Evolutionary conservation across 2,113 vertebrate genomes (phyloP), one percentile per base, ranked within the genome.

Genomic region (Ceyx cyanopectus): DNA sequence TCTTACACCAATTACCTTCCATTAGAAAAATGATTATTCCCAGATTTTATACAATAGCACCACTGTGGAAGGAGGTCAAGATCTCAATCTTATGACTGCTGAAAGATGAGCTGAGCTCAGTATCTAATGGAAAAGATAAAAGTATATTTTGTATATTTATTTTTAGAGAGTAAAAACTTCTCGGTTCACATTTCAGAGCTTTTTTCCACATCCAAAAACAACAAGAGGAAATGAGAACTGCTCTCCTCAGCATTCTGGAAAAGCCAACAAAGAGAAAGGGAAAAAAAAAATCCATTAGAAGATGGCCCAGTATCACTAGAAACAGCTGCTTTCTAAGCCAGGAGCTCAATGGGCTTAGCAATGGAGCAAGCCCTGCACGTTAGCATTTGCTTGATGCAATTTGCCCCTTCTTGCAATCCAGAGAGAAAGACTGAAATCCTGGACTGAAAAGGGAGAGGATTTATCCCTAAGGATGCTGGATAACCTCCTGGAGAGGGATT

Each of bases 121-220:
- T 85, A 40, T 63, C 78, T 80, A 93, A 73, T 16, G 40, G 84
- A 85, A 96, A 84, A 93, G 43, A 96, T 66, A 76, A 81, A 90
- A 92, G 67, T 56, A 40, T 87, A 80, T 27, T 3, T 3, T 53
- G 46, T 77, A 41, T 92, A 74, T 91, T 94, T 96, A 89, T 87
- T 91, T 96, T 93, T 67, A 89, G 73, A 89, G 83, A 73, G 32
- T 43, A 73, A 85, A 94, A 94, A 51, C 2, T 85, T 92, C 85
- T 84, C 45, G 22, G 56, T 85, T 93, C 89, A 82, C 74, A 66
- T 93, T 89, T 90, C 74, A 87, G 81, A 80, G 70, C 84, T 94
- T 92, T 96, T 87, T 91, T 82, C 72, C 34, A 66, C 13, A 72
- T 87, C 92, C 94, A 96, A 95, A 94, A 94, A 63, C 78, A 96